phyloP scores from a whole-genome alignment of 2,888 invertebrate species.

The Ganaspis brasiliensis region DNA sequence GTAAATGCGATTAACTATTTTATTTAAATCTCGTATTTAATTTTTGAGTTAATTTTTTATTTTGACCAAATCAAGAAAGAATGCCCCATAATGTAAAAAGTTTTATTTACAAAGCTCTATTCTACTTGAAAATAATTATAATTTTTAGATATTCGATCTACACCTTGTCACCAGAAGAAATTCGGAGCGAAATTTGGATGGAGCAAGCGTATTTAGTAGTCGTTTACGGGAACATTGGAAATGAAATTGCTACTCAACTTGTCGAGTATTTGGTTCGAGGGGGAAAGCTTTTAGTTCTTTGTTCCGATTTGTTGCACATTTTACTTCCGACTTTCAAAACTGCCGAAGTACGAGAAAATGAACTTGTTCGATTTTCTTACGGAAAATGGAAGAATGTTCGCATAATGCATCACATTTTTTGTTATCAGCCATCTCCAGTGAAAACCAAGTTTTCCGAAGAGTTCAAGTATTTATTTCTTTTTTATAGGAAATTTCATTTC shows the following conservation, averaged over 20 bases:
- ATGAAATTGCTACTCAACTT: conserved; percentile 85
- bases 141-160: conserved; percentile 81
- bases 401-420: conserved; percentile 94
- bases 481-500: not conserved
- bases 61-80: too few species aligned
- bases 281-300: conserved; percentile 89
- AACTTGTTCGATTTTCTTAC: conserved; percentile 91
- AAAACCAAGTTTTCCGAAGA: conserved; percentile 91
- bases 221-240: conserved; percentile 88
- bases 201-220: conserved; percentile 88
- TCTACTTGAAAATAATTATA: not conserved
- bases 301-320: conserved; percentile 90
- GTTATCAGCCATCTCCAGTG: conserved; percentile 92
- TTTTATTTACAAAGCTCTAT: too few species aligned
- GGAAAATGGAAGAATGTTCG: conserved; percentile 91
- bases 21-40: too few species aligned
- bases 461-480: conserved; percentile 68
- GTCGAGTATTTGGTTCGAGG: conserved; percentile 88
- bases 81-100: too few species aligned
- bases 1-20: too few species aligned
- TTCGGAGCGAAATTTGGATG: conserved; percentile 82
- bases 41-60: too few species aligned
- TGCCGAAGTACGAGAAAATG: conserved; percentile 92
- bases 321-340: conserved; percentile 91
- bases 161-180: conserved; percentile 78